A percentile compares a stretch with the other conserved stretches of the same genome.
These are phyloP conservation scores for Rana temporaria DNA, from an alignment of 2,113 vertebrate species.

Conservation along the genomic window DNA sequence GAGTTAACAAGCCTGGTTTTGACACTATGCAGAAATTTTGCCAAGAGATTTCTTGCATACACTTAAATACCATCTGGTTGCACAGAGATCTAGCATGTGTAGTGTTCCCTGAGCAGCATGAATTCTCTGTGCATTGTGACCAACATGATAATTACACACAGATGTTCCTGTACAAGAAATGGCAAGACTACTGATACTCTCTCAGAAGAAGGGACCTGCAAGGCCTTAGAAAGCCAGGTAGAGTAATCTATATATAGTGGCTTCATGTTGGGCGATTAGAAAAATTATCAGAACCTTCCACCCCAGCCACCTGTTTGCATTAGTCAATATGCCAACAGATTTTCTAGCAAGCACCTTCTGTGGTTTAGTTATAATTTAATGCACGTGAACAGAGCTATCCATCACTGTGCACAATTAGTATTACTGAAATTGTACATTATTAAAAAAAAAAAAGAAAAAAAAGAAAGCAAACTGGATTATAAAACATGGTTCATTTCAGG, in stretches of 20 bases:
- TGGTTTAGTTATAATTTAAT: constrained; percentile 46
- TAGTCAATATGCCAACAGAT: constrained; percentile 34
- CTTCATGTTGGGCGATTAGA: constrained; percentile 29
- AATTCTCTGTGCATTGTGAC: constrained; percentile 54
- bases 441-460: not conserved
- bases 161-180: constrained; percentile 41
- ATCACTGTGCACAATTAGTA: constrained; percentile 28
- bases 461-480: not conserved
- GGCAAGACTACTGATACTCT: not conserved
- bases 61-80: constrained; percentile 50
- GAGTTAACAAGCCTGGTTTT: constrained; percentile 53
- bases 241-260: constrained; percentile 31
- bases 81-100: constrained; percentile 47
- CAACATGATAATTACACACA: constrained; percentile 58
- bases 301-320: constrained; percentile 41
- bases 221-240: constrained; percentile 32
- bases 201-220: constrained; percentile 25
- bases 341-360: constrained; percentile 26
- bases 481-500: not conserved
- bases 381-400: constrained; percentile 17
- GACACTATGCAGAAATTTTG: constrained; percentile 49
- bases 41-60: constrained; percentile 53
- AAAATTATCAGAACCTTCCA: constrained; percentile 39
- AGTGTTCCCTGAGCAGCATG: constrained; percentile 36
- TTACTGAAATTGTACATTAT: constrained; percentile 32